Base-by-base conservation (phyloP, 2,888 invertebrate genomes). In the Altica lythri region DNA sequence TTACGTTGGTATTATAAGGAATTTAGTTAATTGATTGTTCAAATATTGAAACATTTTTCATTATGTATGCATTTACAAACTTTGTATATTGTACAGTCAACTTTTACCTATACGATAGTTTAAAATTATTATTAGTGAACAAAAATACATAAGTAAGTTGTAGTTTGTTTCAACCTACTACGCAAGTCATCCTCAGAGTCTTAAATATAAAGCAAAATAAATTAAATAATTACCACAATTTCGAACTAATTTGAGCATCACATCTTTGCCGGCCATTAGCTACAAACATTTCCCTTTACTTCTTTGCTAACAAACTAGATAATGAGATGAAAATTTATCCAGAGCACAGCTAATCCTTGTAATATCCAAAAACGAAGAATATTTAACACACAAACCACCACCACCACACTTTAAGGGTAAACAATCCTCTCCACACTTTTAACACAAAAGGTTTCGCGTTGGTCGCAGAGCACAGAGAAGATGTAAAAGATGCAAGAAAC, bases 181-280 rank as follows among this genome's bases (percentile, higher is more conserved):
- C 25, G 51, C 62, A 59, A 19, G 22, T n/a, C 14, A 47, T 35
- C 43, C 48, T 48, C 47, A 60, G 52, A 58, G 56, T 56, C 35
- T 48, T 29, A 53, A 53, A 47, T 30, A 55, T 30, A 58, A 57
- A 55, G 56, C 10, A 30, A 12, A 30, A 47, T 22, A 49, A 49
- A 29, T 30, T 47, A 37, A 30, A 42, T 50, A 60, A 63, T 67
- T 67, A 67, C 67, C 67, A 67, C 65, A 61, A 63, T 63, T 54
- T 48, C 42, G 43, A 29, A 53, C 32, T 27, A 42, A 53, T 53
- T 35, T 29, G 43, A 52, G 47, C 29, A 29, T 51, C 46, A 59
- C 40, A 34, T 50, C 44, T 53, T 55, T 38, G 38, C 48, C 35
- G 30, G 25, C 49, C 38, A 52, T 52, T 40, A 52, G 12, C 52